Evolutionary conservation across 2,113 vertebrate genomes (phyloP).

Genomic region (Aramus guarauna): DNA sequence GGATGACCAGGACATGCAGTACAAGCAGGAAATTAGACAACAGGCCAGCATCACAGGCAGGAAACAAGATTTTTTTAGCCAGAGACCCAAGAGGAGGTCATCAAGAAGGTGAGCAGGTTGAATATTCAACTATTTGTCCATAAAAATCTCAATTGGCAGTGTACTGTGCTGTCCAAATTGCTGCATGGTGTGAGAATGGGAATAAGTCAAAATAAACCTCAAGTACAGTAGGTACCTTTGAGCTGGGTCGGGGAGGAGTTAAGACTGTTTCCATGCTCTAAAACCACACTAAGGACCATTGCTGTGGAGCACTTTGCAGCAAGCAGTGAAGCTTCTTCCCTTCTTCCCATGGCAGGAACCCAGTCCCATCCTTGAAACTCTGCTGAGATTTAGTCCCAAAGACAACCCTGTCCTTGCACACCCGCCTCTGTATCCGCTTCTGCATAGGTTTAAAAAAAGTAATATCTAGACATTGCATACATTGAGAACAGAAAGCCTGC

Average conservation of each 20-base stretch:
- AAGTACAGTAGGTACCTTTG: neutral
- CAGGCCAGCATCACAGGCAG: neutral
- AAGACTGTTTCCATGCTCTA: neutral
- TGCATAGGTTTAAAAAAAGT: neutral
- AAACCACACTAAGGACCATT: neutral
- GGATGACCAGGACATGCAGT: accelerated
- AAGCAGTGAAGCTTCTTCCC: neutral
- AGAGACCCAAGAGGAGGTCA: neutral
- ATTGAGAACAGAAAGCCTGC: neutral
- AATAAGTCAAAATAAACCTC: neutral
- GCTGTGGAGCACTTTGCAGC: neutral
- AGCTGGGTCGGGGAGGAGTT: neutral
- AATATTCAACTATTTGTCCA: neutral
- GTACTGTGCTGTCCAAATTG: neutral
- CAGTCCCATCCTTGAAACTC: neutral
- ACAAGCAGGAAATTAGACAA: neutral
- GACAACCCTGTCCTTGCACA: accelerated
- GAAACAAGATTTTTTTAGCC: neutral
- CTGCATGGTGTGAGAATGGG: neutral
- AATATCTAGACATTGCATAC: accelerated
- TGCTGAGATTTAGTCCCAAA: neutral
- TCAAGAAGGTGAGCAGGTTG: neutral
- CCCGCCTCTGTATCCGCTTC: neutral
- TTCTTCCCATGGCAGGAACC: neutral
- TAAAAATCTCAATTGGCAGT: neutral